Percentiles rank a stretch among this genome's conserved stretches.
Evolutionary conservation across 2,888 invertebrate genomes (phyloP).

Genomic region (Synanthedon tipuliformis): DNA sequence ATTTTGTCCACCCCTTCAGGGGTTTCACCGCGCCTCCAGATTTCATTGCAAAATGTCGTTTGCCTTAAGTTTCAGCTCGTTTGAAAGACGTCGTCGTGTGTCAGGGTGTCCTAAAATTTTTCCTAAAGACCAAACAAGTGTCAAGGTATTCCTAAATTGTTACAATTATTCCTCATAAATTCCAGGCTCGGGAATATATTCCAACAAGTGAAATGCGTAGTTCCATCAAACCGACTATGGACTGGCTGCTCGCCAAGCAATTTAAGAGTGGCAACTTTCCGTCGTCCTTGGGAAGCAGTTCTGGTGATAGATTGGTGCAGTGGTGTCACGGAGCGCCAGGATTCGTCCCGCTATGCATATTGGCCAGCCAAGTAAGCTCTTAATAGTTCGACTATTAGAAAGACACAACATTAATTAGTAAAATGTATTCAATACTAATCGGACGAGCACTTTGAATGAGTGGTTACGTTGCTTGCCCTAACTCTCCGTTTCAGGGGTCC

Average conservation of each 20-base stretch:
- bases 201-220: constrained; percentile 66
- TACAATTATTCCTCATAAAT: constrained; percentile 2
- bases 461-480: no score
- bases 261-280: constrained; percentile 79
- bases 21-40: no score
- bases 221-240: constrained; percentile 73
- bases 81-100: background rate
- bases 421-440: no score
- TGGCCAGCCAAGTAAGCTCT: constrained; percentile 73
- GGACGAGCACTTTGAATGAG: no score
- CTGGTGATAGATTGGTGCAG: constrained; percentile 82
- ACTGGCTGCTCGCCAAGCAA: constrained; percentile 70
- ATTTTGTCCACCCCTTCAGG: no score
- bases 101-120: background rate
- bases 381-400: no score
- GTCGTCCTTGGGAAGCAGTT: constrained; percentile 76
- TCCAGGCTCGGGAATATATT: constrained; percentile 69
- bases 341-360: constrained; percentile 77
- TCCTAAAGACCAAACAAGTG: no score
- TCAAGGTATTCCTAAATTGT: background rate
- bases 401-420: no score
- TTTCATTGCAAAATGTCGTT: no score
- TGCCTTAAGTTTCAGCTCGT: no score
- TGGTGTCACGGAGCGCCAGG: constrained; percentile 98
- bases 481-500: no score